Percentiles rank a stretch among this genome's conserved stretches.
phyloP scores from a whole-genome alignment of 2,113 vertebrate genomes.

The Gavia stellata region DNA sequence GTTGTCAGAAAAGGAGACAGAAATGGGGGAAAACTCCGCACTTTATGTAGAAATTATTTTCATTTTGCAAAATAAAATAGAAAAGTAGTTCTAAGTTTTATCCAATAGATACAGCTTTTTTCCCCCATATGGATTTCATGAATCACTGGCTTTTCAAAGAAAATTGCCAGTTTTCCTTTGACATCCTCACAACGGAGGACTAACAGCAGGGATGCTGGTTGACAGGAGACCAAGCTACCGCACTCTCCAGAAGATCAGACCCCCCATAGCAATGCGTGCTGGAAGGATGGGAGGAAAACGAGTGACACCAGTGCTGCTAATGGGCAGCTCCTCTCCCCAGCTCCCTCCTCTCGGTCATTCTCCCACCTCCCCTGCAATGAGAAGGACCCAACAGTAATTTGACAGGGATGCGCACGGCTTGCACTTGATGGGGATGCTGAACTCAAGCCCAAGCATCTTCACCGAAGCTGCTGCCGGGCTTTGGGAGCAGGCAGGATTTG shows the following conservation, averaged over 20 bases:
- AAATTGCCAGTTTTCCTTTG: background rate
- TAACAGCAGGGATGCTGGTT: background rate
- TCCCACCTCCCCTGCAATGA: background rate
- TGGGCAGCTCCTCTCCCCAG: background rate
- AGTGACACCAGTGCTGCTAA: background rate
- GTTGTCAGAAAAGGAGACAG: background rate
- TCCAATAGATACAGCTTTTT: background rate
- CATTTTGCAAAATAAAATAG: background rate
- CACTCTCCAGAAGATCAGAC: accelerated
- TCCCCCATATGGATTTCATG: background rate
- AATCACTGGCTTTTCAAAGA: background rate
- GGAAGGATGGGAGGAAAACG: background rate
- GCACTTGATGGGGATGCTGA: too few relatives aligned
- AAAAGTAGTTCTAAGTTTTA: background rate
- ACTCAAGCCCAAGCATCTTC: background rate
- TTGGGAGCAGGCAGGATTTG: background rate
- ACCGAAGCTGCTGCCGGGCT: accelerated
- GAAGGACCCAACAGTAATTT: background rate
- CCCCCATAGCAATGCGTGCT: accelerated
- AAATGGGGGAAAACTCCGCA: background rate
- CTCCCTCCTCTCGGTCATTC: background rate
- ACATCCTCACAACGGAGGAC: accelerated
- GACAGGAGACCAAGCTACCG: background rate
- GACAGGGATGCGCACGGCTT: background rate
- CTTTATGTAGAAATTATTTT: background rate